Evolutionary conservation across 1,140 invertebrate species (phyloP).

Genomic region (Anagrus nilaparvatae): DNA sequence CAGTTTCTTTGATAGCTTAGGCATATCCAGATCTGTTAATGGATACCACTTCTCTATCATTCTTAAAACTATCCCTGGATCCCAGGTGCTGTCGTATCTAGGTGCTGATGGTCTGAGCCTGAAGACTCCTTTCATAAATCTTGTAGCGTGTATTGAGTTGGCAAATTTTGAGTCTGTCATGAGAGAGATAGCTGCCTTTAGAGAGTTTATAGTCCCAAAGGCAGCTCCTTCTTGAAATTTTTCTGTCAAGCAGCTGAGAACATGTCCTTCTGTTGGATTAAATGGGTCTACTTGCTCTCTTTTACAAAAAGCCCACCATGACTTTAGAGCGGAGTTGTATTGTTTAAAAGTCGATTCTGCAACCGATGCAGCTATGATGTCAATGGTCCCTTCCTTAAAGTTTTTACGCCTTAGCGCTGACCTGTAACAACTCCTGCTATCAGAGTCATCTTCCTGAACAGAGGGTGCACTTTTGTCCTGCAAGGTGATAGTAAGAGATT

Average conservation of each 20-base stretch:
- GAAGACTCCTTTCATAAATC: conserved; percentile 8
- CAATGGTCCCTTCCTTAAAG: conserved; percentile 8
- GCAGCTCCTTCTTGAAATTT: conserved; percentile 10
- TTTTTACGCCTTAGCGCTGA: conserved; percentile 6
- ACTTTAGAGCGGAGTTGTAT: neutral
- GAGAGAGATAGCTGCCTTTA: conserved; percentile 4
- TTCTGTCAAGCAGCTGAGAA: conserved; percentile 11
- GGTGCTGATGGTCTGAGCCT: no score
- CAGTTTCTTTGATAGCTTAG: no score
- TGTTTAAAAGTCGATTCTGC: conserved; percentile 9
- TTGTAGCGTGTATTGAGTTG: neutral
- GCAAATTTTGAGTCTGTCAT: neutral
- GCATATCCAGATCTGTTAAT: no score
- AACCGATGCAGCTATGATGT: conserved; percentile 6
- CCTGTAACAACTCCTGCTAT: conserved; percentile 12
- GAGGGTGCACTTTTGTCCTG: conserved; percentile 2
- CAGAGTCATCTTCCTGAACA: conserved; percentile 5
- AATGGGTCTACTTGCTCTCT: neutral
- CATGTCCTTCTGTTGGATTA: neutral
- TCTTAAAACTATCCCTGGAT: neutral
- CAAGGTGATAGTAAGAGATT: conserved; percentile 11
- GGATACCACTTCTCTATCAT: neutral
- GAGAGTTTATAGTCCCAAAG: conserved; percentile 12
- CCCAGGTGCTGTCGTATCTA: neutral
- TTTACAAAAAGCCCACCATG: conserved; percentile 3